Percentiles rank a stretch among this genome's conserved stretches.
Evolutionary conservation across 2,888 invertebrate genomes (phyloP).

Genomic region (Flexamia atlantica): DNA sequence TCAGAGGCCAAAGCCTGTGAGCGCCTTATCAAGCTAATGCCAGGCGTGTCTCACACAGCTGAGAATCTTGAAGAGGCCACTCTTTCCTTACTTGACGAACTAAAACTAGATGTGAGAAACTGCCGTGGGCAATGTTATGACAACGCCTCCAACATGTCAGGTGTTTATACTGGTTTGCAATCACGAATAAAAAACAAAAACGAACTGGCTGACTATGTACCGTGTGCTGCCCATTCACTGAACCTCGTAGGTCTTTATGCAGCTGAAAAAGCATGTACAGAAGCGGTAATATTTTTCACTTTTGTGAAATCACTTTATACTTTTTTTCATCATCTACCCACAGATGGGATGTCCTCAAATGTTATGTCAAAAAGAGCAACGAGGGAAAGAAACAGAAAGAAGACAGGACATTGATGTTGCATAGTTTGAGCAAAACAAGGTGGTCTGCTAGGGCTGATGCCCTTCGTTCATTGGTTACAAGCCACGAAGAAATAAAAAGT

Average conservation of each 20-base stretch:
- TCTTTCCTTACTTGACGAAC: constrained; percentile 51
- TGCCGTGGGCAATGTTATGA: constrained; percentile 71
- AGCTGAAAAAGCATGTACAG: constrained; percentile 3
- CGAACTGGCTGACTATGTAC: constrained; percentile 69
- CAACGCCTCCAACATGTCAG: constrained; percentile 72
- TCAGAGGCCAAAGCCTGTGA: constrained; percentile 67
- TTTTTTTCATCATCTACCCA: constrained; percentile 39
- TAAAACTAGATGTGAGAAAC: constrained; percentile 69
- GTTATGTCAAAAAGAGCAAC: neutral
- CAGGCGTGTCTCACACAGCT: constrained; percentile 71
- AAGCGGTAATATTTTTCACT: constrained; percentile 43
- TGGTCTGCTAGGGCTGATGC: constrained; percentile 37
- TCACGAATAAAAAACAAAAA: constrained; percentile 70
- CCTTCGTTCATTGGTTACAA: no score
- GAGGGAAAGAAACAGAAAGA: no score
- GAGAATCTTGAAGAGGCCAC: constrained; percentile 69
- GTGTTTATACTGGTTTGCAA: constrained; percentile 70
- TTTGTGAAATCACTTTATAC: neutral
- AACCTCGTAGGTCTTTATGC: constrained; percentile 65
- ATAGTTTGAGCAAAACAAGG: constrained; percentile 35
- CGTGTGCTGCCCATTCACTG: constrained; percentile 70
- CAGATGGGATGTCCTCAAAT: constrained; percentile 21
- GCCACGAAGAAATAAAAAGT: no score
- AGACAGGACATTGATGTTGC: neutral
- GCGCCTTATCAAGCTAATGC: constrained; percentile 71